Evolutionary conservation across 2,797 vertebrate species (phyloP).

Genomic region (Phylloscopus collybita): DNA sequence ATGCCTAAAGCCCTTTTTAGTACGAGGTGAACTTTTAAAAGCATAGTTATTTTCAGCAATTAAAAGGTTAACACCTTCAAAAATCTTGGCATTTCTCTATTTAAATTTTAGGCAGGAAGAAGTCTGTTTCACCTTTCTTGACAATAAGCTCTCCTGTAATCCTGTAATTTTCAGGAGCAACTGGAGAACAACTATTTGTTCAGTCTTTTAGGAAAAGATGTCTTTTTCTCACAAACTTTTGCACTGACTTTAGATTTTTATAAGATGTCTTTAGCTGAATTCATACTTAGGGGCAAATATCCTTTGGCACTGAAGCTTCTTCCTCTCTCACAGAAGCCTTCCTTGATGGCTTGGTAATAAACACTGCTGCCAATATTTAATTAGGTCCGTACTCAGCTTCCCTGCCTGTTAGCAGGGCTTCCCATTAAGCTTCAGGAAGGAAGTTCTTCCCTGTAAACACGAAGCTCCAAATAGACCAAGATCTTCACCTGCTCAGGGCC

Average conservation of each 20-base stretch:
- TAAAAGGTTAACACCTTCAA: neutral
- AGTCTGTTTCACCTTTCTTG: neutral
- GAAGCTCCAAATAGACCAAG: neutral
- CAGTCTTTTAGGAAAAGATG: neutral
- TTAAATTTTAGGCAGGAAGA: neutral
- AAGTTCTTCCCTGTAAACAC: conserved; percentile 27
- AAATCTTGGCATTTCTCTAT: neutral
- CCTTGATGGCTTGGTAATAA: neutral
- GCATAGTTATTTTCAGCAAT: neutral
- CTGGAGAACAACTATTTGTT: neutral
- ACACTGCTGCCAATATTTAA: conserved; percentile 36
- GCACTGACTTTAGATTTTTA: neutral
- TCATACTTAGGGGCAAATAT: neutral
- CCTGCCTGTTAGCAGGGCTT: neutral
- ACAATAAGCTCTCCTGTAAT: neutral
- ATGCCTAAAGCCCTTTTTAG: neutral
- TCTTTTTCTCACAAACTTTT: neutral
- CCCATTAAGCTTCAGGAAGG: conserved; percentile 24
- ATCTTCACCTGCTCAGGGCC: neutral
- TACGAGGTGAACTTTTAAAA: neutral
- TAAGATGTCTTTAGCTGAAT: neutral
- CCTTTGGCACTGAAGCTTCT: neutral
- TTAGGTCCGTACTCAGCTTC: neutral
- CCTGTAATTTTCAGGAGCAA: neutral
- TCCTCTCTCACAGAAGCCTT: neutral